These are phyloP conservation scores for Channallabes apus DNA, from an alignment of 2,797 vertebrate species.

Conservation along the genomic window DNA sequence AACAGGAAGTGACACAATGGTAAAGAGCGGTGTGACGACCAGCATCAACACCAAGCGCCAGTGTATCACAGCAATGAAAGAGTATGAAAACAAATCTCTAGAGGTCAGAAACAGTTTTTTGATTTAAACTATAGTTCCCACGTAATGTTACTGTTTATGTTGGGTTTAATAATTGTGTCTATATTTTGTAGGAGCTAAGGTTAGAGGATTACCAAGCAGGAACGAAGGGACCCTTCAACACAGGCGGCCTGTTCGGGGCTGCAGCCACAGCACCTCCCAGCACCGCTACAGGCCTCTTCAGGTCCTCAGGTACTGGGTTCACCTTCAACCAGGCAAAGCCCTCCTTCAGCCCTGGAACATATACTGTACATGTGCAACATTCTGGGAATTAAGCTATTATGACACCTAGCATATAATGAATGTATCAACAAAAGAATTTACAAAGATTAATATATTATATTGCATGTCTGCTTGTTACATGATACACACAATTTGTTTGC, in stretches of 20 bases:
- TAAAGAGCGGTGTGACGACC: constrained; percentile 92
- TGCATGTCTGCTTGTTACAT: too few species aligned
- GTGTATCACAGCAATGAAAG: constrained; percentile 98
- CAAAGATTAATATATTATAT: too few species aligned
- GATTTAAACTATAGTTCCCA: background rate
- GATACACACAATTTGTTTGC: too few species aligned
- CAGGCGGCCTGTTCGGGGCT: constrained; percentile 79
- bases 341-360: constrained; percentile 82
- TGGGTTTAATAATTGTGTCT: background rate
- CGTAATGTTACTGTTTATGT: background rate
- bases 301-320: constrained; percentile 81
- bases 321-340: constrained; percentile 88
- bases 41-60: constrained; percentile 98
- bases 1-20: constrained; percentile 92
- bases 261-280: constrained; percentile 80
- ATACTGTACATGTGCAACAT: too few species aligned
- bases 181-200: constrained; percentile 81
- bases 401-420: too few species aligned
- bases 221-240: constrained; percentile 85
- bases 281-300: constrained; percentile 85
- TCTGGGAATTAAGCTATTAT: too few species aligned
- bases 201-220: constrained; percentile 95
- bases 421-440: too few species aligned
- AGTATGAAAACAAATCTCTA: constrained; percentile 94
- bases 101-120: constrained; percentile 76